A percentile compares a stretch with the other conserved stretches of the same genome.
phyloP scores from a whole-genome alignment of 2,797 vertebrate species.

The Nannoperca obscura region DNA sequence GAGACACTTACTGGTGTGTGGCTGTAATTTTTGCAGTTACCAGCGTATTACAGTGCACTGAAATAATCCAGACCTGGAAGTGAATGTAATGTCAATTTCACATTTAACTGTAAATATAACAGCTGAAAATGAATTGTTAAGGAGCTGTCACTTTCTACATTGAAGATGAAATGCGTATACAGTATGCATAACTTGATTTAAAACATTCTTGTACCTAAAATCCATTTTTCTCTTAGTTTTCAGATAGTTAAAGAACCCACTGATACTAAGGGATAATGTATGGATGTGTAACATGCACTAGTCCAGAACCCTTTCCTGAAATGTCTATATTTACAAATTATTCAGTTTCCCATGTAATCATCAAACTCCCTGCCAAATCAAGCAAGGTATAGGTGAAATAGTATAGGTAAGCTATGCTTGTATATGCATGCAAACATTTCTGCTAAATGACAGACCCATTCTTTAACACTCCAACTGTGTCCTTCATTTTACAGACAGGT shows the following conservation, averaged over 20 bases:
- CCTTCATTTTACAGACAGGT: slow-evolving; percentile 60
- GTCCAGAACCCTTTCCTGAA: slow-evolving; percentile 2
- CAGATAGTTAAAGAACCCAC: slow-evolving; percentile 9
- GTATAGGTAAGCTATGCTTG: slow-evolving; percentile 11
- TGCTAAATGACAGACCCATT: slow-evolving; percentile 13
- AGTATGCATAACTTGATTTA: background rate
- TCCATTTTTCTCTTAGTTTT: background rate
- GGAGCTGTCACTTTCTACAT: background rate
- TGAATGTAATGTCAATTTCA: background rate
- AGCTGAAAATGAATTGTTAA: background rate
- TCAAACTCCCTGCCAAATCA: slow-evolving; percentile 18
- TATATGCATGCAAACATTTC: slow-evolving; percentile 25
- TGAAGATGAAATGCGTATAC: background rate
- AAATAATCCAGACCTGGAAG: slow-evolving; percentile 14
- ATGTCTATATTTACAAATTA: slow-evolving; percentile 6
- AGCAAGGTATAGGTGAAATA: slow-evolving; percentile 2
- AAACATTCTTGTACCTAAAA: background rate
- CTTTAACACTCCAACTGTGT: slow-evolving; percentile 39
- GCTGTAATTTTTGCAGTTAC: slow-evolving; percentile 37
- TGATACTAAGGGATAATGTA: slow-evolving; percentile 2
- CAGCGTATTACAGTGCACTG: background rate
- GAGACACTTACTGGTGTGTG: slow-evolving; percentile 43
- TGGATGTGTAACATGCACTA: background rate
- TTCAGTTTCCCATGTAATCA: slow-evolving; percentile 4
- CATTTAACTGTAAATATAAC: background rate